Conservation (phyloP, 2,113 vertebrate genomes). For the Sakesphorus luctuosus region DNA sequence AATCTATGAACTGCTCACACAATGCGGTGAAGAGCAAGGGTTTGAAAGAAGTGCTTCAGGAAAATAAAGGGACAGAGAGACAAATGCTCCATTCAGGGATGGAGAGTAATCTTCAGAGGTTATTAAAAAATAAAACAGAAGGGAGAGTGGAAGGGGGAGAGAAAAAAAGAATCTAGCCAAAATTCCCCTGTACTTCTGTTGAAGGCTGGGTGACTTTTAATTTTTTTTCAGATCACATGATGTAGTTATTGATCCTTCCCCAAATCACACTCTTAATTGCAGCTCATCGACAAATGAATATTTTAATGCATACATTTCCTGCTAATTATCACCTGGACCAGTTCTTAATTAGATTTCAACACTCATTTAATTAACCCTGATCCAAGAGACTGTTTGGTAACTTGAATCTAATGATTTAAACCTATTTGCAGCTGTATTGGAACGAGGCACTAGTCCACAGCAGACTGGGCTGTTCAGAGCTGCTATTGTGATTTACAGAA, state of each 20-base stretch:
- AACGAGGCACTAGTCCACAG: background rate
- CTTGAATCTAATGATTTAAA: constrained; percentile 64
- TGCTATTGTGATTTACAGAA: background rate
- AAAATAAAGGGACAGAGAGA: constrained; percentile 47
- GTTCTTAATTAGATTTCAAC: constrained; percentile 75
- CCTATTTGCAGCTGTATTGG: constrained; percentile 40
- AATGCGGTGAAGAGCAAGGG: constrained; percentile 4
- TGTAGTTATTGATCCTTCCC: constrained; percentile 69
- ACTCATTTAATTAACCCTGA: constrained; percentile 78
- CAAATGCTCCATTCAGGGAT: background rate
- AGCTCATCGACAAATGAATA: constrained; percentile 76
- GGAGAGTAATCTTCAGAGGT: background rate
- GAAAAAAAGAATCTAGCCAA: background rate
- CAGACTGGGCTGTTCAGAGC: background rate
- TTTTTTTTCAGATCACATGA: constrained; percentile 41
- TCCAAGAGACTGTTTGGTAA: constrained; percentile 64
- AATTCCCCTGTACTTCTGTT: background rate
- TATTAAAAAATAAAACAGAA: constrained; percentile 1
- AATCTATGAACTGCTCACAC: constrained; percentile 54
- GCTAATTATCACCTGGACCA: constrained; percentile 71
- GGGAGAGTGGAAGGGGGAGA: no score
- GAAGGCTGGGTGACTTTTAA: constrained; percentile 13
- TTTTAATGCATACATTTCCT: constrained; percentile 79
- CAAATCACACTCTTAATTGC: constrained; percentile 74
- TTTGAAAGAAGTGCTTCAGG: constrained; percentile 39